Conservation (phyloP, 1,140 invertebrate species). For the Oscheius sp. region DNA sequence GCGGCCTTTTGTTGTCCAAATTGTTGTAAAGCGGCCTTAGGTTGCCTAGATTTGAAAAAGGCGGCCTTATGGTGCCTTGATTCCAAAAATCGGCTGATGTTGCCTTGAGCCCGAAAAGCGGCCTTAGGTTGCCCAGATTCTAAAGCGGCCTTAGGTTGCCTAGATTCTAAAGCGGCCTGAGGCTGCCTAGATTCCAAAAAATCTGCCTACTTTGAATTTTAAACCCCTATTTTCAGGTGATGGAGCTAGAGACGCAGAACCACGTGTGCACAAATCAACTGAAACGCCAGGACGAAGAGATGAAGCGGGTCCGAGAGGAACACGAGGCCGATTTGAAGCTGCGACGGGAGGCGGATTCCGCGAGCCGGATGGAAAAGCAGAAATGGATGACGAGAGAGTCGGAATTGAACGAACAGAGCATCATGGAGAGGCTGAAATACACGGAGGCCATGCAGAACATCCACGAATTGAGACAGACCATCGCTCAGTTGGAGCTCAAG, state of each 20-base stretch:
- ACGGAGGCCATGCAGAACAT: conserved; percentile 87
- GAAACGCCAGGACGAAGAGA: conserved; percentile 86
- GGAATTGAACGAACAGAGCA: conserved; percentile 83
- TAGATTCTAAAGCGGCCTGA: too few species aligned
- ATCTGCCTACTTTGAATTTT: conserved; percentile 7
- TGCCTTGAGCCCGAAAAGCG: too few species aligned
- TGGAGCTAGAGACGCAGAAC: conserved; percentile 95
- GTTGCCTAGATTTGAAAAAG: too few species aligned
- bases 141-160: too few species aligned
- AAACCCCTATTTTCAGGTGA: conserved; percentile 67
- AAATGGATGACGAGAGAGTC: conserved; percentile 82
- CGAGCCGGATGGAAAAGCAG: conserved; percentile 79
- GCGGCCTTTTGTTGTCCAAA: too few species aligned
- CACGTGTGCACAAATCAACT: conserved; percentile 91
- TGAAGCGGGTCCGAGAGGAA: conserved; percentile 75
- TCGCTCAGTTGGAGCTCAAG: conserved; percentile 86
- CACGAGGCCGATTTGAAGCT: conserved; percentile 69
- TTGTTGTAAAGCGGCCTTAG: too few species aligned
- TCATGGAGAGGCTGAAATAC: conserved; percentile 88
- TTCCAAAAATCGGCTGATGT: too few species aligned
- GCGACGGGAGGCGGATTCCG: conserved; percentile 69
- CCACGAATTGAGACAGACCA: conserved; percentile 89
- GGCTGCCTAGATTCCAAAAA: too few species aligned
- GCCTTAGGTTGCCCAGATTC: too few species aligned
- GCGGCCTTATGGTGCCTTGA: too few species aligned